Percentiles rank a stretch among this genome's conserved stretches.
phyloP scores from a whole-genome alignment of 2,113 vertebrate genomes.

The Petrocephalus microphthalmus region DNA sequence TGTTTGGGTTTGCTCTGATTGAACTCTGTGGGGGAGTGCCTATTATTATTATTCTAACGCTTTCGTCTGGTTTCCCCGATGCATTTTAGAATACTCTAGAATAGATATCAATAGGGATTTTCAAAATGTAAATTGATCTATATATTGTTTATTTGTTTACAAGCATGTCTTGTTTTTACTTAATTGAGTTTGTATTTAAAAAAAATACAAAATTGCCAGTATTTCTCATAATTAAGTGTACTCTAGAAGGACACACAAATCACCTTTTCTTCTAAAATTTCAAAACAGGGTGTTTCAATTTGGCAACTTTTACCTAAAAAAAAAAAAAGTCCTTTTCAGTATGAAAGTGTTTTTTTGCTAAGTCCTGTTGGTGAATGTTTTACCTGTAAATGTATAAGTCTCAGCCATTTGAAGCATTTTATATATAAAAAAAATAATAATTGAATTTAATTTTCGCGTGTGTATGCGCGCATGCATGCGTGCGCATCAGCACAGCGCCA shows the following conservation, averaged over 20 bases:
- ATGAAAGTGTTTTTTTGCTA: slow-evolving; percentile 58
- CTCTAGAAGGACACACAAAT: slow-evolving; percentile 46
- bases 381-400: slow-evolving; percentile 38
- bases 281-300: slow-evolving; percentile 52
- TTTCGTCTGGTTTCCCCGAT: slow-evolving; percentile 27
- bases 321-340: slow-evolving; percentile 15
- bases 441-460: slow-evolving; percentile 16
- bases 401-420: slow-evolving; percentile 23
- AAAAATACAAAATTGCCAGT: slow-evolving; percentile 35
- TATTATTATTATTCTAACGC: neutral
- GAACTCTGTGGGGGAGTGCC: slow-evolving; percentile 3
- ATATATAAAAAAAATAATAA: neutral
- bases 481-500: slow-evolving; percentile 38
- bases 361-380: slow-evolving; percentile 56
- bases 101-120: slow-evolving; percentile 44
- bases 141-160: slow-evolving; percentile 52
- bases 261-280: slow-evolving; percentile 40
- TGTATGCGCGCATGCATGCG: slow-evolving; percentile 53
- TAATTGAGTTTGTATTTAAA: slow-evolving; percentile 34
- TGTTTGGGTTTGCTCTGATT: slow-evolving; percentile 22
- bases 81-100: slow-evolving; percentile 44
- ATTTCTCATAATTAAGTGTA: slow-evolving; percentile 42
- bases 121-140: slow-evolving; percentile 54
- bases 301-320: slow-evolving; percentile 28
- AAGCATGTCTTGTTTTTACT: slow-evolving; percentile 34